Evolutionary conservation across 2,113 vertebrate genomes (phyloP).

Genomic region (Capreolus pygargus): DNA sequence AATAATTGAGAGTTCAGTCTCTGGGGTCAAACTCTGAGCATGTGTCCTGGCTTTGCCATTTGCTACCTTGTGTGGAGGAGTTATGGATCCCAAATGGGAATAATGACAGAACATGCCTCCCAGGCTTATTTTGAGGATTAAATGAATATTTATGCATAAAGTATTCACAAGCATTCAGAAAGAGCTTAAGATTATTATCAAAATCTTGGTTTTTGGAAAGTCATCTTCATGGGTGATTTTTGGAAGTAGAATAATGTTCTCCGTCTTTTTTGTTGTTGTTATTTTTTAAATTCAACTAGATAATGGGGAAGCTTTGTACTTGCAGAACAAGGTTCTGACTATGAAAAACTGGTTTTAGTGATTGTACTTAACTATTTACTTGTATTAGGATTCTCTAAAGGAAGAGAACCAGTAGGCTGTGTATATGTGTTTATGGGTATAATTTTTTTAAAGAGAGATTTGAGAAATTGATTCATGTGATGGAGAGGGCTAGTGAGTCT

Average conservation of each 20-base stretch:
- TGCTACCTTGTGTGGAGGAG: not conserved
- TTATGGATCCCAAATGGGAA: not conserved
- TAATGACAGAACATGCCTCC: not conserved
- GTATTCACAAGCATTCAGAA: not conserved
- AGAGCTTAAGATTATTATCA: not conserved
- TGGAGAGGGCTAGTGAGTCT: not conserved
- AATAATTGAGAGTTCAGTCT: not conserved
- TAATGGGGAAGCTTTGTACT: not conserved
- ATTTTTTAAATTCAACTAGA: not conserved
- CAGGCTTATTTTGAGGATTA: not conserved
- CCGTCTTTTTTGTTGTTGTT: not conserved
- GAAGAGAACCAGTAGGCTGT: not conserved
- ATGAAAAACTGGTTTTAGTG: not conserved
- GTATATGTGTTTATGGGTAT: not conserved
- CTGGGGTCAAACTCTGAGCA: not conserved
- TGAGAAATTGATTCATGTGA: not conserved
- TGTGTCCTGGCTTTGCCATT: not conserved
- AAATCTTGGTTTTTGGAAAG: not conserved
- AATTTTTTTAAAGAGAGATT: not conserved
- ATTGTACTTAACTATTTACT: not conserved
- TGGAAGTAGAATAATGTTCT: not conserved
- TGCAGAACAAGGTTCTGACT: not conserved
- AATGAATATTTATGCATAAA: not conserved
- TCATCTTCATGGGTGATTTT: not conserved
- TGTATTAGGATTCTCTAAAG: not conserved